phyloP scores from a whole-genome alignment of 2,797 vertebrate species.

The Centroberyx gerrardi region DNA sequence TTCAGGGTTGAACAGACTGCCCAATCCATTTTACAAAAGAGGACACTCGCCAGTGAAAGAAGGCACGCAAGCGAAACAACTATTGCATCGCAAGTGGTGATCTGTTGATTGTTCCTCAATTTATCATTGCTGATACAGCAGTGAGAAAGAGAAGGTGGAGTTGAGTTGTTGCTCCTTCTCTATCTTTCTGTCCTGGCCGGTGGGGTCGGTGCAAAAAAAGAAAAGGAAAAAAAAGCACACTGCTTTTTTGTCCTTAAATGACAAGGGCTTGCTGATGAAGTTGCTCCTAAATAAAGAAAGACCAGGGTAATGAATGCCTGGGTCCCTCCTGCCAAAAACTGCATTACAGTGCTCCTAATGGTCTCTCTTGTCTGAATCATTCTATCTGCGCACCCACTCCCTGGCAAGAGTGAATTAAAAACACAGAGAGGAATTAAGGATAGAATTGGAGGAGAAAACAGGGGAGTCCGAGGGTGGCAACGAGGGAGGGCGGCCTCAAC shows the following conservation, averaged over 20 bases:
- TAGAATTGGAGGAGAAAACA: slow-evolving; percentile 30
- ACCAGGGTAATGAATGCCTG: slow-evolving; percentile 62
- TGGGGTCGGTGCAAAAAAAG: slow-evolving; percentile 13
- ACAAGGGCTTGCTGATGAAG: slow-evolving; percentile 68
- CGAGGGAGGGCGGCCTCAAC: background rate
- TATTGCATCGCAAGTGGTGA: background rate
- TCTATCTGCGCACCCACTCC: slow-evolving; percentile 46
- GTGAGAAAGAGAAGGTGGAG: background rate
- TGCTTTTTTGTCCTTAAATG: slow-evolving; percentile 69
- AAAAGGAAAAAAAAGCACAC: slow-evolving; percentile 9
- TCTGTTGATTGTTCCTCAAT: slow-evolving; percentile 34
- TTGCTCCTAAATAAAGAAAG: slow-evolving; percentile 72
- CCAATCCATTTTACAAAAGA: slow-evolving; percentile 56
- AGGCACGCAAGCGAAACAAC: background rate
- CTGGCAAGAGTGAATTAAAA: slow-evolving; percentile 58
- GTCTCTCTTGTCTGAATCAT: slow-evolving; percentile 57
- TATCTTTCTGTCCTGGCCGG: slow-evolving; percentile 19
- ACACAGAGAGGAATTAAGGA: slow-evolving; percentile 36
- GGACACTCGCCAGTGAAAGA: slow-evolving; percentile 39
- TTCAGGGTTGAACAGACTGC: slow-evolving; percentile 51
- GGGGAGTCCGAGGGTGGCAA: background rate
- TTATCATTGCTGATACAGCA: slow-evolving; percentile 27
- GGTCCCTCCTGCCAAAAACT: slow-evolving; percentile 71
- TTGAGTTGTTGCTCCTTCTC: slow-evolving; percentile 28
- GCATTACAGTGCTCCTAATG: slow-evolving; percentile 74